These are phyloP conservation scores for Anastatus disparis DNA, from an alignment of 1,140 invertebrate genomes.

Conservation along the genomic window DNA sequence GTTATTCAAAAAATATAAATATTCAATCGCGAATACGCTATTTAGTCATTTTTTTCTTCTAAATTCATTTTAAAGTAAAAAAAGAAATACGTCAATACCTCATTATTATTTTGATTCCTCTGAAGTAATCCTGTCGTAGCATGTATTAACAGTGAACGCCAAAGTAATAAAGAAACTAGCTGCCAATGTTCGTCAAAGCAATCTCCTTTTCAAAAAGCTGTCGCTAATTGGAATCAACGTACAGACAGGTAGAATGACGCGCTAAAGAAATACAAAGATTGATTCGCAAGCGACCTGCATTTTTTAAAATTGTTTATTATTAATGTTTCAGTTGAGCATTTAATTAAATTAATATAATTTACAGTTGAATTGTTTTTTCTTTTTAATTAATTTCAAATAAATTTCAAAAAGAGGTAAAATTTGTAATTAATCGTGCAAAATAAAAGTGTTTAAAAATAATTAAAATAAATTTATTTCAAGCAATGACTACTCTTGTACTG, in stretches of 20 bases:
- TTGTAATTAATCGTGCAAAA: too few species aligned
- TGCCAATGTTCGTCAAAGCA: background rate
- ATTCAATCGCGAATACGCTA: background rate
- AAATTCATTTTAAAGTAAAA: background rate
- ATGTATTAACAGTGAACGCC: slow-evolving; percentile 11
- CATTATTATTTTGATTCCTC: slow-evolving; percentile 10
- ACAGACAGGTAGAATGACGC: slow-evolving; percentile 22
- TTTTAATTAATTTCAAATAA: too few species aligned
- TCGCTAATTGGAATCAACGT: background rate
- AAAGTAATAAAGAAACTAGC: background rate
- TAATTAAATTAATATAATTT: too few species aligned
- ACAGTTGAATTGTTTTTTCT: too few species aligned
- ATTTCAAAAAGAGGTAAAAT: too few species aligned
- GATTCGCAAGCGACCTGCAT: slow-evolving; percentile 23
- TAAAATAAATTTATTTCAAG: too few species aligned
- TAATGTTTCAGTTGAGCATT: too few species aligned
- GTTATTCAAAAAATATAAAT: too few species aligned
- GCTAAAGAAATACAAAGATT: background rate
- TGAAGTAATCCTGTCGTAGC: slow-evolving; percentile 24
- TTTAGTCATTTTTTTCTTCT: background rate
- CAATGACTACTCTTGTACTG: too few species aligned
- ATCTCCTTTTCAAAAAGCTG: background rate
- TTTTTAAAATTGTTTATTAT: too few species aligned
- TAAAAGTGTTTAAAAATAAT: too few species aligned
- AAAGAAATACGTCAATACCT: background rate